phyloP scores from a whole-genome alignment of 2,797 vertebrate genomes.

The Enteromius radiatus region DNA sequence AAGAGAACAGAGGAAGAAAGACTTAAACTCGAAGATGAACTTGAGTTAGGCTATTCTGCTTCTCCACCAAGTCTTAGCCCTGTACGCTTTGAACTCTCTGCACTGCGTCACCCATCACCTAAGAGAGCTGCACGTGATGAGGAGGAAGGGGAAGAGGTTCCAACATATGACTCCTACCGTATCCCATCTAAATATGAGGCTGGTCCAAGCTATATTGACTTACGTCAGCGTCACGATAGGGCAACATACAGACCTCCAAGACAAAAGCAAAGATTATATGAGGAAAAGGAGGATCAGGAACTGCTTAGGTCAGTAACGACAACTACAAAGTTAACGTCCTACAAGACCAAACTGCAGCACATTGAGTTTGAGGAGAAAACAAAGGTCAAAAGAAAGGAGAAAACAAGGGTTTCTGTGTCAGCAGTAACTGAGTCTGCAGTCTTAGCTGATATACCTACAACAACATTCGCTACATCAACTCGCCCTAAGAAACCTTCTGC shows the following conservation, averaged over 20 bases:
- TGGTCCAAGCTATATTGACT: constrained; percentile 87
- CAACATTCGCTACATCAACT: constrained; percentile 83
- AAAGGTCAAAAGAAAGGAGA: constrained; percentile 81
- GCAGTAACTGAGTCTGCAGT: constrained; percentile 77
- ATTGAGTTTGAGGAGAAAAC: constrained; percentile 92
- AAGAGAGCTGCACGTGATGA: constrained; percentile 78
- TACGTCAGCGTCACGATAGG: constrained; percentile 89
- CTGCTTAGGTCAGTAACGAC: constrained; percentile 87
- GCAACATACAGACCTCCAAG: constrained; percentile 84
- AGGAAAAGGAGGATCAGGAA: constrained; percentile 92
- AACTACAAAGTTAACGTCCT: constrained; percentile 84
- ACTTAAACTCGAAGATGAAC: constrained; percentile 92
- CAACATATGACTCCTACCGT: constrained; percentile 87
- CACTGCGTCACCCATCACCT: constrained; percentile 86
- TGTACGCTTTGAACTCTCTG: constrained; percentile 91
- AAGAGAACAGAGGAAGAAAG: constrained; percentile 96
- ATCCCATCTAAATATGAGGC: constrained; percentile 92
- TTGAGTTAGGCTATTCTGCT: constrained; percentile 92
- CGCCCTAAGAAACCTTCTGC: constrained; percentile 79
- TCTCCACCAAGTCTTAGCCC: constrained; percentile 95
- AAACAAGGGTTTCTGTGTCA: constrained; percentile 74
- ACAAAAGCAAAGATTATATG: constrained; percentile 88
- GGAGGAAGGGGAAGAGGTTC: constrained; percentile 77
- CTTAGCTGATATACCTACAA: constrained; percentile 79
- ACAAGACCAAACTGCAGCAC: constrained; percentile 88